phyloP scores from a whole-genome alignment of 2,888 invertebrate genomes.

The Diarsia mendica region DNA sequence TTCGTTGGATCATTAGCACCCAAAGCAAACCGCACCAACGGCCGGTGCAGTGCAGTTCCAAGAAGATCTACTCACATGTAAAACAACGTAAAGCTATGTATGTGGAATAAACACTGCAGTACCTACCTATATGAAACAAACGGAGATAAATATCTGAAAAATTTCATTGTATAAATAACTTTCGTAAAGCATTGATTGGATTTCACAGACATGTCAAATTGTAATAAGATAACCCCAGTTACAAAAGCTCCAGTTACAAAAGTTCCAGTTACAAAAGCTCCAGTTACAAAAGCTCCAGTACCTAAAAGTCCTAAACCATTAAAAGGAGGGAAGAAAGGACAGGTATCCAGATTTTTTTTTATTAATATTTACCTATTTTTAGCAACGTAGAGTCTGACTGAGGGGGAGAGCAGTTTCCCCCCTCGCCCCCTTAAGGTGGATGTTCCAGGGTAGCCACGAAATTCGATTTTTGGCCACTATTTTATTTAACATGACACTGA shows the following conservation, averaged over 20 bases:
- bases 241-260: too few relatives aligned
- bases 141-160: slow-evolving; percentile 18
- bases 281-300: too few relatives aligned
- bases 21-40: slow-evolving; percentile 15
- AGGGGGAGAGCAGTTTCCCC: too few relatives aligned
- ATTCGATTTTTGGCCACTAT: too few relatives aligned
- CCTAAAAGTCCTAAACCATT: too few relatives aligned
- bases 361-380: background rate
- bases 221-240: too few relatives aligned
- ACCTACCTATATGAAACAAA: slow-evolving; percentile 17
- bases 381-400: background rate
- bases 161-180: background rate
- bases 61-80: background rate
- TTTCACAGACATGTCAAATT: slow-evolving; percentile 39
- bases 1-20: slow-evolving; percentile 59
- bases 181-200: background rate
- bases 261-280: too few relatives aligned
- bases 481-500: too few relatives aligned
- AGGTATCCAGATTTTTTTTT: background rate
- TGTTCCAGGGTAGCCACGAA: too few relatives aligned
- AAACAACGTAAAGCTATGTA: background rate
- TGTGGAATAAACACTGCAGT: background rate
- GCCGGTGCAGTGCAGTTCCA: slow-evolving; percentile 5
- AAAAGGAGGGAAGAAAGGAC: too few relatives aligned
- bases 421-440: too few relatives aligned